Percentiles rank a stretch among this genome's conserved stretches.
phyloP scores from a whole-genome alignment of 2,888 invertebrate species.

The Tiliacea citrago region DNA sequence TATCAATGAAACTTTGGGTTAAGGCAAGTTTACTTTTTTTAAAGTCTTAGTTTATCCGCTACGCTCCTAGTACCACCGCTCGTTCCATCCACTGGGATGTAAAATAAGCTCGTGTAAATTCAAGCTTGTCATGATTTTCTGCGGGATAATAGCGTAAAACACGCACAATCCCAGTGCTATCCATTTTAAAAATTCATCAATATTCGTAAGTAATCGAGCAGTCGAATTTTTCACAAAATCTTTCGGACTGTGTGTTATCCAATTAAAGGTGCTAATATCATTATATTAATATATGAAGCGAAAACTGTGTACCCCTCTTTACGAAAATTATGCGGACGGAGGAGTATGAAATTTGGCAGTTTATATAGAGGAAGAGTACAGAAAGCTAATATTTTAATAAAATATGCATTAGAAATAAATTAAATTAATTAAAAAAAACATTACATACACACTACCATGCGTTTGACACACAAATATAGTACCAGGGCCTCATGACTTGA shows the following conservation, averaged over 20 bases:
- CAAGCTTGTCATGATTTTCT: background rate
- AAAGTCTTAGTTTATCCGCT: background rate
- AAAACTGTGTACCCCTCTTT: too few relatives aligned
- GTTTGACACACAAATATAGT: too few relatives aligned
- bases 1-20: background rate
- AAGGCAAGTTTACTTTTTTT: background rate
- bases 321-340: too few relatives aligned
- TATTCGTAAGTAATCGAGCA: background rate
- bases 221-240: background rate
- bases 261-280: background rate
- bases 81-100: background rate
- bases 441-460: too few relatives aligned
- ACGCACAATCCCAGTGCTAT: background rate
- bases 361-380: too few relatives aligned
- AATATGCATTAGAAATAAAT: too few relatives aligned
- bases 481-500: too few relatives aligned
- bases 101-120: background rate
- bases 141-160: background rate
- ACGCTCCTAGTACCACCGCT: background rate
- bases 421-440: too few relatives aligned
- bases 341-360: too few relatives aligned
- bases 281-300: too few relatives aligned
- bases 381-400: too few relatives aligned
- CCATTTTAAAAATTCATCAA: background rate
- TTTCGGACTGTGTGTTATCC: background rate